Conservation (phyloP, 2,113 vertebrate genomes). For the Callorhinus ursinus region DNA sequence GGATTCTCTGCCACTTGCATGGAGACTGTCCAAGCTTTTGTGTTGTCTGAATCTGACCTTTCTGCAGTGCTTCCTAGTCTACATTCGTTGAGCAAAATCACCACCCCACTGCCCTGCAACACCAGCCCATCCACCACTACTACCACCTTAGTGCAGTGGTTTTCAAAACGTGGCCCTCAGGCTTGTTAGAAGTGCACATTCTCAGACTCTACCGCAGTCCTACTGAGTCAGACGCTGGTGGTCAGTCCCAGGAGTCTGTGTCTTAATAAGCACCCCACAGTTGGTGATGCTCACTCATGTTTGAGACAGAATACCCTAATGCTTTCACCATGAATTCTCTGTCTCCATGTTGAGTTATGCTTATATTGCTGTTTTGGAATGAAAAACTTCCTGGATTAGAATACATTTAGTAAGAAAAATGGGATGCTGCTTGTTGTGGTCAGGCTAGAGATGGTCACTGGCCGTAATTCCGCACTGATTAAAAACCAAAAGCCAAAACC, state of each 20-base stretch:
- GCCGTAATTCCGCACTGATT: not conserved
- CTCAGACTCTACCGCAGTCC: not conserved
- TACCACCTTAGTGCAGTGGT: not conserved
- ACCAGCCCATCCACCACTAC: not conserved
- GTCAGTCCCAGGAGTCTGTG: not conserved
- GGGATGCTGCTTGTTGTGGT: not conserved
- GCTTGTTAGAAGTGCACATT: not conserved
- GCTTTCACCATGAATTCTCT: not conserved
- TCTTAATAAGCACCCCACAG: not conserved
- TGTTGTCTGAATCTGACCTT: not conserved
- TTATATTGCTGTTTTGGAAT: not conserved
- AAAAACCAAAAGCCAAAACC: not conserved
- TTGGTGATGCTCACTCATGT: not conserved
- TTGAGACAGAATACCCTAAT: not conserved
- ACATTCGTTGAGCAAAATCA: not conserved
- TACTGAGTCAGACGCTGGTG: not conserved
- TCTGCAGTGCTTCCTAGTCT: not conserved
- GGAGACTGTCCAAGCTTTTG: not conserved
- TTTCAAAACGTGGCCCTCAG: not conserved
- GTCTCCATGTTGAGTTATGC: not conserved
- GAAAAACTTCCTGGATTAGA: not conserved
- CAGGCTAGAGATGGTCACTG: not conserved
- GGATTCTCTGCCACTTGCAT: not conserved
- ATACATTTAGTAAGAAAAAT: not conserved
- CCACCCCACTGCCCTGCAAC: not conserved